Percentiles rank a stretch among this genome's conserved stretches.
Evolutionary conservation across 2,888 invertebrate genomes (phyloP).

Genomic region (Nasonovia ribisnigri): DNA sequence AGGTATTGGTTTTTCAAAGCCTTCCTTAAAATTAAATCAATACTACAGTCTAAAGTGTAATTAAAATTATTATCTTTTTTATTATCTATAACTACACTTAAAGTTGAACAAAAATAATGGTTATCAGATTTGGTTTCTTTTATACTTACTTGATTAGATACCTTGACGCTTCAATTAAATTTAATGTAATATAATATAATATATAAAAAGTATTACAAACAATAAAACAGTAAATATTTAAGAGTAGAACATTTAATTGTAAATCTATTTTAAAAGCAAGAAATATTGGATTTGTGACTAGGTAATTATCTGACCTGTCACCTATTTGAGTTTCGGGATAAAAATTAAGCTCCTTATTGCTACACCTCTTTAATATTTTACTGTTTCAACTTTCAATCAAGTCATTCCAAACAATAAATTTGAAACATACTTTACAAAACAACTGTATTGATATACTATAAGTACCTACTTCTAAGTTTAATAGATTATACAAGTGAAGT

Average conservation of each 20-base stretch:
- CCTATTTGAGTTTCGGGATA: neutral
- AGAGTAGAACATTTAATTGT: neutral
- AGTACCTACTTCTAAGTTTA: neutral
- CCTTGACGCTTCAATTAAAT: neutral
- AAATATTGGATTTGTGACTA: neutral
- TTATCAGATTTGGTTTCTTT: neutral
- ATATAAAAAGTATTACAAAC: neutral
- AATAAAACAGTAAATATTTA: neutral
- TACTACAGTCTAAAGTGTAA: neutral
- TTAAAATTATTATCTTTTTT: neutral
- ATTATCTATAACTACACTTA: neutral
- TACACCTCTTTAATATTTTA: neutral
- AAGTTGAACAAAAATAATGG: neutral
- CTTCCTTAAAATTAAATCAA: neutral
- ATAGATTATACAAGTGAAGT: neutral
- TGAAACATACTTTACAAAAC: neutral
- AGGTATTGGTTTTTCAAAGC: neutral
- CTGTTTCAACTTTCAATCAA: neutral
- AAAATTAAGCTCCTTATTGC: neutral
- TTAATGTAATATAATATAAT: neutral
- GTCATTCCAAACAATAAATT: neutral
- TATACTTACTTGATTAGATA: neutral
- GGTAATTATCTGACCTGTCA: neutral
- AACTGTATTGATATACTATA: neutral
- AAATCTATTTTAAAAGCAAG: neutral